Conservation (phyloP, 2,113 vertebrate species). For the Kobus ellipsiprymnus region DNA sequence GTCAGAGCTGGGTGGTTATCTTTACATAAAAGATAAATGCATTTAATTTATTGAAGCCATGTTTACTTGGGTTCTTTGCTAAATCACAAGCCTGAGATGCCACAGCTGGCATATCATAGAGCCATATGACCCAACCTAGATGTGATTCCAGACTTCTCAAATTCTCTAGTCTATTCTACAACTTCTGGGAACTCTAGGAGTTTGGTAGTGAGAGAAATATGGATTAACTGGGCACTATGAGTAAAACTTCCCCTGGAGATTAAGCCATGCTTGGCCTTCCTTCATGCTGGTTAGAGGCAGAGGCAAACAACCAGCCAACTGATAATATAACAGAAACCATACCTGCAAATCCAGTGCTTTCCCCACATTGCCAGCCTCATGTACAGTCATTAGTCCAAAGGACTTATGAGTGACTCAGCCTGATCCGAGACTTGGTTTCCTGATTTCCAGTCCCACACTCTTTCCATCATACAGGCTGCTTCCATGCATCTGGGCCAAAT, state of each 20-base stretch:
- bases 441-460: not conserved
- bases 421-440: not conserved
- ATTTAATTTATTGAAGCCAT: not conserved
- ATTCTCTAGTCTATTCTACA: not conserved
- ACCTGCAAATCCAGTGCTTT: not conserved
- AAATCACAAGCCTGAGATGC: not conserved
- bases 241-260: not conserved
- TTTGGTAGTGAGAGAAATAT: not conserved
- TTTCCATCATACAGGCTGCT: not conserved
- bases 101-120: not conserved
- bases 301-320: not conserved
- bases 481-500: not conserved
- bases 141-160: not conserved
- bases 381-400: not conserved
- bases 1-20: not conserved
- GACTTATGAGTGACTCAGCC: not conserved
- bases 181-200: not conserved
- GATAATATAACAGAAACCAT: not conserved
- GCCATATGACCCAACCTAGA: not conserved
- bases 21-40: not conserved
- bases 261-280: not conserved
- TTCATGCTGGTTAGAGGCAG: not conserved
- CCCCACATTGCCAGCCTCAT: not conserved
- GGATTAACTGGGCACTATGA: not conserved
- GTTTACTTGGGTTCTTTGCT: not conserved